phyloP scores from a whole-genome alignment of 2,113 vertebrate genomes.

The Triplophysa siluroides region DNA sequence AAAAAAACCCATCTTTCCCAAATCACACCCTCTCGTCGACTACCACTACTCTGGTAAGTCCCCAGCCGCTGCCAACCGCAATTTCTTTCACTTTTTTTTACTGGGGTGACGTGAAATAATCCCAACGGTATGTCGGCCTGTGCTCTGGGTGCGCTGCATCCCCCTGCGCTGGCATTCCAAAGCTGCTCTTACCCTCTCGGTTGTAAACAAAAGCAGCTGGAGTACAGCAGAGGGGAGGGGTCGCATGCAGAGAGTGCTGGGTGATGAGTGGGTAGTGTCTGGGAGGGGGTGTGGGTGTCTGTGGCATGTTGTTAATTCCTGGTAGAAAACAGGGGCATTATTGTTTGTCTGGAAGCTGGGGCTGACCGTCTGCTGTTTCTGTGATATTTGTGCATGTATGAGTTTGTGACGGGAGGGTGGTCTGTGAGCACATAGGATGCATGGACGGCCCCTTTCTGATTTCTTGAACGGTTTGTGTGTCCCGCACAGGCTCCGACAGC shows the following conservation, averaged over 20 bases:
- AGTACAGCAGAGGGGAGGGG: constrained; percentile 15
- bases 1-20: constrained; percentile 78
- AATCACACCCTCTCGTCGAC: constrained; percentile 79
- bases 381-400: constrained; percentile 32
- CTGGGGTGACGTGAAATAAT: background rate
- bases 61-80: background rate
- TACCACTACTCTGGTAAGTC: constrained; percentile 95
- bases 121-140: background rate
- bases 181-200: background rate
- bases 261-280: constrained; percentile 29
- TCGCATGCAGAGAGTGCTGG: constrained; percentile 34
- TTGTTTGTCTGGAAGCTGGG: constrained; percentile 66
- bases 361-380: constrained; percentile 33
- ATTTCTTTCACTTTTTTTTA: background rate
- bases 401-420: constrained; percentile 36
- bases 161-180: constrained; percentile 33
- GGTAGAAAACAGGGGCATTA: constrained; percentile 66
- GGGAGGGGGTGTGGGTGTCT: constrained; percentile 42
- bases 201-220: constrained; percentile 53
- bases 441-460: constrained; percentile 5
- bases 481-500: constrained; percentile 85
- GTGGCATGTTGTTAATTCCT: constrained; percentile 69
- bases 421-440: constrained; percentile 10
- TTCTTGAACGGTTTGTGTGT: background rate
- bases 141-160: background rate